Percentiles rank a stretch among this genome's conserved stretches.
Evolutionary conservation across 2,888 invertebrate species (phyloP).

Genomic region (Marronus borbonicus): DNA sequence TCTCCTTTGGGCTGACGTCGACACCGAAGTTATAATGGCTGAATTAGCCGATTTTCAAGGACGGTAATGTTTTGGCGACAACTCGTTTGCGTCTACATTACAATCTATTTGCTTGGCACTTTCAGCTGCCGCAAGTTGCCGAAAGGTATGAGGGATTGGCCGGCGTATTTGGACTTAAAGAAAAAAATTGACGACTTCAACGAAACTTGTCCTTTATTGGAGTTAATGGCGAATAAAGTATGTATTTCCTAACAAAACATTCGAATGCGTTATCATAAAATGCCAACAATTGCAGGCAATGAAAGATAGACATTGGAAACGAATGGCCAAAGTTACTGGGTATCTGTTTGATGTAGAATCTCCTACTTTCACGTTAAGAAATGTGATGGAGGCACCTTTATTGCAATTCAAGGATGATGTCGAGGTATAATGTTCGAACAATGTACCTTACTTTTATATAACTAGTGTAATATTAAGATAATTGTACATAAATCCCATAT

Average conservation of each 20-base stretch:
- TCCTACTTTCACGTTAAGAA: slow-evolving; percentile 83
- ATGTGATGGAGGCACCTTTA: slow-evolving; percentile 89
- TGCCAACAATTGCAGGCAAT: slow-evolving; percentile 69
- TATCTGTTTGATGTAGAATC: slow-evolving; percentile 86
- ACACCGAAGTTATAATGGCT: slow-evolving; percentile 85
- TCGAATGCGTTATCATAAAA: too few relatives aligned
- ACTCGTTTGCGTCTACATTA: not conserved
- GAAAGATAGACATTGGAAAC: slow-evolving; percentile 73
- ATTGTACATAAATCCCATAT: not conserved
- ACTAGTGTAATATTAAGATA: not conserved
- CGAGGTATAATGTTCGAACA: slow-evolving; percentile 73
- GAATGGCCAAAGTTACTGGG: slow-evolving; percentile 74
- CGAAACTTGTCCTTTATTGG: slow-evolving; percentile 87
- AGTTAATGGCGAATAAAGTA: slow-evolving; percentile 89
- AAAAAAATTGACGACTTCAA: slow-evolving; percentile 93
- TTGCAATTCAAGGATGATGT: slow-evolving; percentile 89
- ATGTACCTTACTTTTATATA: too few relatives aligned
- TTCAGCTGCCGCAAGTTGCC: slow-evolving; percentile 82
- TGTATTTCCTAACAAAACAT: too few relatives aligned
- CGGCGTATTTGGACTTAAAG: slow-evolving; percentile 88
- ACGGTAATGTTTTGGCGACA: slow-evolving; percentile 71
- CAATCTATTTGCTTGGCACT: not conserved
- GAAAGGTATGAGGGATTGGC: slow-evolving; percentile 90
- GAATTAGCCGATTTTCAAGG: slow-evolving; percentile 89
- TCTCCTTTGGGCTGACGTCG: slow-evolving; percentile 87